phyloP scores from a whole-genome alignment of 37 sponge, comb jelly and placozoan species.

The Beroe forskalii region DNA sequence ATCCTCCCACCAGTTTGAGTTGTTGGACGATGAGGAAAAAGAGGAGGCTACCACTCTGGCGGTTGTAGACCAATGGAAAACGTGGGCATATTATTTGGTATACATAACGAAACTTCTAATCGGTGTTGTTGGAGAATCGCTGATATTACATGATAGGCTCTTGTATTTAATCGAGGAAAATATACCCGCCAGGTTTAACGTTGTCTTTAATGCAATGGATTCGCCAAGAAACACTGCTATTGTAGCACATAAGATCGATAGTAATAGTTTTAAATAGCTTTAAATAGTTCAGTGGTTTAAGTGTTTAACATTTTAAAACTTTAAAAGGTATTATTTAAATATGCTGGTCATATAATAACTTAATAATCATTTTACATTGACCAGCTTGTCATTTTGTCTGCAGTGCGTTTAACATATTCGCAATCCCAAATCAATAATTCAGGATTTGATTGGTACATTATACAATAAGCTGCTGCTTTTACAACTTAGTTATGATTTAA shows the following conservation, averaged over 20 bases:
- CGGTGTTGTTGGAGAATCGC: constrained; percentile 6
- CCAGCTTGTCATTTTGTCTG: too few species aligned
- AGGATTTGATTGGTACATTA: too few species aligned
- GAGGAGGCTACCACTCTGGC: neutral
- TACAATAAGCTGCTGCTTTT: too few species aligned
- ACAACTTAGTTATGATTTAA: too few species aligned
- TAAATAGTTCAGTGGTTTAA: too few species aligned
- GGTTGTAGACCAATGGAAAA: constrained; percentile 37
- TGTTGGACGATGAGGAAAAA: neutral
- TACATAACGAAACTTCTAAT: constrained; percentile 7
- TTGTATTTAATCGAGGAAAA: neutral
- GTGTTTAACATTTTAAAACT: too few species aligned
- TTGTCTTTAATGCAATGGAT: neutral
- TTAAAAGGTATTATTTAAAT: neutral
- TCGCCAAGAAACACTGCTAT: constrained; percentile 36
- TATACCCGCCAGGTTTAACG: neutral
- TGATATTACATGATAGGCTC: constrained; percentile 15
- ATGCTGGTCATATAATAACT: neutral
- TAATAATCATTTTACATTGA: too few species aligned
- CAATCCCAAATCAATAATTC: too few species aligned
- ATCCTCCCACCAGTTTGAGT: neutral
- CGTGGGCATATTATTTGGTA: constrained; percentile 41
- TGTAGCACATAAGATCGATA: neutral
- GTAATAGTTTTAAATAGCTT: neutral
- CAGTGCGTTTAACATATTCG: too few species aligned